phyloP scores from a whole-genome alignment of 2,113 vertebrate species.

The Burhinus oedicnemus region DNA sequence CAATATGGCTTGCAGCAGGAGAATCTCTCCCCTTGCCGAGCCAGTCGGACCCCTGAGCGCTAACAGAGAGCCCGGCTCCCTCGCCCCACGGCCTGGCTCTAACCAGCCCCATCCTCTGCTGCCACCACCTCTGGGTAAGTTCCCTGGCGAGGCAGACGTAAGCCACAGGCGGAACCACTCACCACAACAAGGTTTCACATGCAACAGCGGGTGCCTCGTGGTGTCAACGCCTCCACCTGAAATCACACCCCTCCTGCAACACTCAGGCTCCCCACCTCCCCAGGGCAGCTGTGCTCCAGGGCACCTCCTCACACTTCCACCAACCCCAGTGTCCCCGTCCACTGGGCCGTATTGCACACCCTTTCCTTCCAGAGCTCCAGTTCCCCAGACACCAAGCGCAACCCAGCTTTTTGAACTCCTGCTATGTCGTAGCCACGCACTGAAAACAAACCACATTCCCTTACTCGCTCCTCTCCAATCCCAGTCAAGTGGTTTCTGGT shows the following conservation, averaged over 20 bases:
- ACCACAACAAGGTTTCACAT: not conserved
- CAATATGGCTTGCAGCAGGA: conserved; percentile 5
- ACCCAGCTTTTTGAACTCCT: not conserved
- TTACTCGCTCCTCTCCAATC: not conserved
- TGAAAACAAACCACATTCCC: not conserved
- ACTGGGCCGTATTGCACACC: not conserved
- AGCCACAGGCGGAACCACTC: accelerated
- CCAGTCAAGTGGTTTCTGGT: not conserved
- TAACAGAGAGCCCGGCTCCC: not conserved
- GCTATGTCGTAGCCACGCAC: not conserved
- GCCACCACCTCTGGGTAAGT: not conserved
- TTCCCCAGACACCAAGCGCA: not conserved
- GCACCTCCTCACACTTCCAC: not conserved
- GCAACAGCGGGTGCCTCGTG: not conserved
- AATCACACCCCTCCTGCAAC: not conserved
- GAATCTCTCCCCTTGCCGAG: not conserved
- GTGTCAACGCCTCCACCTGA: not conserved
- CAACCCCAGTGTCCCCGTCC: not conserved
- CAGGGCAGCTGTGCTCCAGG: not conserved
- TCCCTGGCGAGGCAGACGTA: not conserved
- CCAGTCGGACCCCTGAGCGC: accelerated
- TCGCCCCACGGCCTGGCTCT: not conserved
- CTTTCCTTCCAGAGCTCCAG: not conserved
- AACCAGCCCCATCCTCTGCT: not conserved
- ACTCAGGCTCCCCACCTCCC: too few species aligned